Conservation (phyloP, 2,797 vertebrate genomes). For the Tolypeutes matacus region DNA sequence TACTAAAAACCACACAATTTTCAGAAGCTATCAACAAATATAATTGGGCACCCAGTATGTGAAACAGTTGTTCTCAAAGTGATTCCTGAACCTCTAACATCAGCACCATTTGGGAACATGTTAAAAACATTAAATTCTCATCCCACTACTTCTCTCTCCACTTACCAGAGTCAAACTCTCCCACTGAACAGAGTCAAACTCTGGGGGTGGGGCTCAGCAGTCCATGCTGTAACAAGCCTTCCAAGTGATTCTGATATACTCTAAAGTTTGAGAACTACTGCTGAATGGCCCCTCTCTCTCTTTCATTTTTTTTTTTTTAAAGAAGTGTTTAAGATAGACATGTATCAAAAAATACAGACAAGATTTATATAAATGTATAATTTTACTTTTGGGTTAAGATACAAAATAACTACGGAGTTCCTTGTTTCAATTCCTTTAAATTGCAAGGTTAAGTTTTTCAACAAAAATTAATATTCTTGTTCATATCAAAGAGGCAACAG, state of each 20-base stretch:
- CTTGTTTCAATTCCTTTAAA: too few species aligned
- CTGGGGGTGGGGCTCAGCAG: neutral
- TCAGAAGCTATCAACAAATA: conserved; percentile 49
- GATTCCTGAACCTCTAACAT: neutral
- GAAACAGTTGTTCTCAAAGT: neutral
- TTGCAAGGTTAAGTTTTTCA: too few species aligned
- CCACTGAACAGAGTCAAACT: neutral
- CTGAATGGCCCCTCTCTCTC: too few species aligned
- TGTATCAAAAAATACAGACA: conserved; percentile 17
- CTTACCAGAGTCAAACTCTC: neutral
- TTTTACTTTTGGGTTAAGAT: too few species aligned
- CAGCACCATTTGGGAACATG: conserved; percentile 36
- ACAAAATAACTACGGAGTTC: too few species aligned
- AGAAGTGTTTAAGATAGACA: conserved; percentile 22
- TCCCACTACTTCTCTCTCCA: neutral
- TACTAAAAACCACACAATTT: conserved; percentile 27
- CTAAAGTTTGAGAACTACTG: conserved; percentile 2
- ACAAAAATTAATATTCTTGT: too few species aligned
- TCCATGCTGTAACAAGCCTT: neutral
- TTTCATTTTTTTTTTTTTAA: too few species aligned
- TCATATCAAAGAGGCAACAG: too few species aligned
- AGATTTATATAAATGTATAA: neutral
- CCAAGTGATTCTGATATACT: neutral
- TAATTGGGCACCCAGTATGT: neutral
- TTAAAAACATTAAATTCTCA: conserved; percentile 50